A percentile compares a stretch with the other conserved stretches of the same genome.
Evolutionary conservation across 2,113 vertebrate genomes (phyloP).

Genomic region (Rhadina sibilatrix): DNA sequence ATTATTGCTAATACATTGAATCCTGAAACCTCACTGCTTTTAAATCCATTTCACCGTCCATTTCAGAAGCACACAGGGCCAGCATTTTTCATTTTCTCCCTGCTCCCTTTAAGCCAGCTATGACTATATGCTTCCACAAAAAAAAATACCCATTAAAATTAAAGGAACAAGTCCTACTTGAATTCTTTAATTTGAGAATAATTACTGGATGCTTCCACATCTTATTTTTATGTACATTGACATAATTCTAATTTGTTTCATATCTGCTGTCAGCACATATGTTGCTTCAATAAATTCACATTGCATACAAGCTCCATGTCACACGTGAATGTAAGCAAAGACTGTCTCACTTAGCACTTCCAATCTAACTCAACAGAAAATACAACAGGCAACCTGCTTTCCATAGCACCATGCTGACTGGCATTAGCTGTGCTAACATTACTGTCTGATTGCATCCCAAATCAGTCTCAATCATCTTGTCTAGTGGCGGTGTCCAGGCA

Average conservation of each 20-base stretch:
- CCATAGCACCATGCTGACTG: background rate
- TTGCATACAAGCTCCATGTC: background rate
- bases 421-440: conserved; percentile 17
- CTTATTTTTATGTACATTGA: background rate
- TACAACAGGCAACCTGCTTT: background rate
- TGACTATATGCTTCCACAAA: background rate
- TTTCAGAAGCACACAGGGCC: background rate
- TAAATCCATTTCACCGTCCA: background rate
- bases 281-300: background rate
- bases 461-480: conserved; percentile 24
- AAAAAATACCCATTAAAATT: background rate
- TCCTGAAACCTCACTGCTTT: background rate
- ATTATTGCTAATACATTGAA: background rate
- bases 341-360: background rate
- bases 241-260: background rate
- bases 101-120: background rate
- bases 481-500: conserved; percentile 37
- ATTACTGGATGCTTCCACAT: background rate
- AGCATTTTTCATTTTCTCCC: background rate
- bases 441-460: background rate
- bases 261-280: background rate
- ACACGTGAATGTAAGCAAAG: background rate
- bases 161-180: background rate
- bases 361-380: background rate
- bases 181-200: background rate